Percentiles rank a stretch among this genome's conserved stretches.
Evolutionary conservation across 1,140 invertebrate species (phyloP).

Genomic region (Brachionus manjavacas): DNA sequence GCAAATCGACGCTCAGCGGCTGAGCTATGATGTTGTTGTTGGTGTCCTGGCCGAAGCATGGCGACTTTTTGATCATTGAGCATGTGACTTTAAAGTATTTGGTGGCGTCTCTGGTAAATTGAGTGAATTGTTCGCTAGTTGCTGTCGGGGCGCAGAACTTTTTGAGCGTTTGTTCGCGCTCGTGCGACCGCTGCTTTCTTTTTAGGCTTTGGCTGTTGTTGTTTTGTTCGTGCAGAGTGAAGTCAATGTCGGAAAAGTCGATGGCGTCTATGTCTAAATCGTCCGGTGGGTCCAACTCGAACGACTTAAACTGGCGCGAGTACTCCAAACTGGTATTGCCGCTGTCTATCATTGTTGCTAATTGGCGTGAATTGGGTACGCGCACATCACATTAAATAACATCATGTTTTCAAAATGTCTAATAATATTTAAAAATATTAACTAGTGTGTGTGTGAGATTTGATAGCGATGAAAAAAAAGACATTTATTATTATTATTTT

Average conservation of each 20-base stretch:
- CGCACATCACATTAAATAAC: neutral
- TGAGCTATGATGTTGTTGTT: neutral
- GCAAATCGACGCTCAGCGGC: neutral
- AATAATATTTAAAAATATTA: neutral
- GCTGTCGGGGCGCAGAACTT: neutral
- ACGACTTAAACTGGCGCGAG: neutral
- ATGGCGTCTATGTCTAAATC: neutral
- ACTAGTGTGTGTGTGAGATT: neutral
- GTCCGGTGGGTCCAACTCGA: neutral
- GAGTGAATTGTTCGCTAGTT: neutral
- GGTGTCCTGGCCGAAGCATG: neutral
- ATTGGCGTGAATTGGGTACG: neutral
- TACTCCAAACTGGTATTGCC: neutral
- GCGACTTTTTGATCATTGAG: neutral
- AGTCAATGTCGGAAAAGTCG: neutral
- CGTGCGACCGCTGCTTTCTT: neutral
- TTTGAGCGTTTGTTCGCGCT: neutral
- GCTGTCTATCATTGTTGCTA: neutral
- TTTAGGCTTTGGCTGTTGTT: neutral
- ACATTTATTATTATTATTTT: conserved; percentile 4
- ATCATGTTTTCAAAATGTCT: neutral
- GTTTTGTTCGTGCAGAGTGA: neutral
- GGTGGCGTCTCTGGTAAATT: neutral
- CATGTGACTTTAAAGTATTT: neutral
- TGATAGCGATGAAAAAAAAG: neutral